Conservation (phyloP, 2,797 vertebrate species). For the Somateria mollissima region DNA sequence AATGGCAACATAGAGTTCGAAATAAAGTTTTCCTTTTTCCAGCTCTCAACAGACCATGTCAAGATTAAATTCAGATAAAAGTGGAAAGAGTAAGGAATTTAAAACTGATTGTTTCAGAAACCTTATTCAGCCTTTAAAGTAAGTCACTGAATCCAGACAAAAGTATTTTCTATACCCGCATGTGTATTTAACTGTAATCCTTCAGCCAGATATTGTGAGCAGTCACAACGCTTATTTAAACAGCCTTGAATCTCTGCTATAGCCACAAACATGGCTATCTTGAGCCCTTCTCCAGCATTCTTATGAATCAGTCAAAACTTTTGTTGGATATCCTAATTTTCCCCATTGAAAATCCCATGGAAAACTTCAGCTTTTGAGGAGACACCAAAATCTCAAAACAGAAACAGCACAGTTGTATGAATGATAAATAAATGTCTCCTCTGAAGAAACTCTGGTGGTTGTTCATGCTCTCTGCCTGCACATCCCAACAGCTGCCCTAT, state of each 20-base stretch:
- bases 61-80: neutral
- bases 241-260: neutral
- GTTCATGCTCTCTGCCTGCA: neutral
- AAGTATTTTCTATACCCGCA: constrained; percentile 40
- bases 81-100: neutral
- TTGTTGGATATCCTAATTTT: neutral
- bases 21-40: neutral
- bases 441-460: neutral
- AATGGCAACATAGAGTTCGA: neutral
- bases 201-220: neutral
- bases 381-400: neutral
- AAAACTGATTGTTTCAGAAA: neutral
- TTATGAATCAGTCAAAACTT: neutral
- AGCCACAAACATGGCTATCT: neutral
- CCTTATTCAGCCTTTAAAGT: neutral
- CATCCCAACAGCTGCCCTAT: neutral
- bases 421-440: neutral
- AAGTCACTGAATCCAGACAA: constrained; percentile 8
- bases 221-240: neutral
- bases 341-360: neutral
- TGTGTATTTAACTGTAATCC: constrained; percentile 19
- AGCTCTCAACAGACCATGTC: neutral
- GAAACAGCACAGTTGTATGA: neutral
- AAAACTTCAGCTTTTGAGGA: neutral
- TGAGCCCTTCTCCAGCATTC: neutral